phyloP scores from a whole-genome alignment of 2,113 vertebrate species.

The Bambusicola thoracicus region DNA sequence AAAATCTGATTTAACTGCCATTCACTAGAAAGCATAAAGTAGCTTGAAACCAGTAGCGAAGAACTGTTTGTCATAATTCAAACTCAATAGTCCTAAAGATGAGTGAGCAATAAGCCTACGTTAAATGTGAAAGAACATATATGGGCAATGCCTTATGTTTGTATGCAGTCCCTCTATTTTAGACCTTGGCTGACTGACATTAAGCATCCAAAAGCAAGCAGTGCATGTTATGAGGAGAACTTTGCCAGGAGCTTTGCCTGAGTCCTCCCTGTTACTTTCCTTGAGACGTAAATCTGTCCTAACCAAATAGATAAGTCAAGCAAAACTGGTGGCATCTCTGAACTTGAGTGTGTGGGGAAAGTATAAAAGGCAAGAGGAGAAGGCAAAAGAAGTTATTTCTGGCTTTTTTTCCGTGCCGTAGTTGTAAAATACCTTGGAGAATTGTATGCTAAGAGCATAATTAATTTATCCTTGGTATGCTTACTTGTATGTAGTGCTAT shows the following conservation, averaged over 20 bases:
- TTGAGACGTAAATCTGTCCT: background rate
- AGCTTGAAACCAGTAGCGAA: slow-evolving; percentile 26
- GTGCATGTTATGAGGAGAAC: background rate
- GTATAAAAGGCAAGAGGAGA: background rate
- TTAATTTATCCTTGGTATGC: background rate
- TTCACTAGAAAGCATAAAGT: slow-evolving; percentile 14
- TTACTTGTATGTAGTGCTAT: background rate
- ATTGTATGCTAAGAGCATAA: background rate
- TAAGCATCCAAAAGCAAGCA: background rate
- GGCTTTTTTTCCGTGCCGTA: background rate
- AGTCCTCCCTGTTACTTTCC: background rate
- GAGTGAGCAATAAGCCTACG: background rate
- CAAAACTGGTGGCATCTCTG: background rate
- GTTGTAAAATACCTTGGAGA: background rate
- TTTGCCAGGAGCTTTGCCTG: background rate
- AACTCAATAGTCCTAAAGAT: background rate
- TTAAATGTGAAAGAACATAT: background rate
- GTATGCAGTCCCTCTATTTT: background rate
- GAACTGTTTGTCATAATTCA: background rate
- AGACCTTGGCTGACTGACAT: background rate
- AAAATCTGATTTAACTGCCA: slow-evolving; percentile 45
- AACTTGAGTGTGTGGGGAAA: background rate
- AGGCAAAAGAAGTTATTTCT: background rate
- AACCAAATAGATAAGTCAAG: background rate
- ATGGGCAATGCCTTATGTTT: background rate